A percentile compares a stretch with the other conserved stretches of the same genome.
These are phyloP conservation scores for Ploceus nigricollis DNA, from an alignment of 2,113 vertebrate species.

Conservation along the genomic window DNA sequence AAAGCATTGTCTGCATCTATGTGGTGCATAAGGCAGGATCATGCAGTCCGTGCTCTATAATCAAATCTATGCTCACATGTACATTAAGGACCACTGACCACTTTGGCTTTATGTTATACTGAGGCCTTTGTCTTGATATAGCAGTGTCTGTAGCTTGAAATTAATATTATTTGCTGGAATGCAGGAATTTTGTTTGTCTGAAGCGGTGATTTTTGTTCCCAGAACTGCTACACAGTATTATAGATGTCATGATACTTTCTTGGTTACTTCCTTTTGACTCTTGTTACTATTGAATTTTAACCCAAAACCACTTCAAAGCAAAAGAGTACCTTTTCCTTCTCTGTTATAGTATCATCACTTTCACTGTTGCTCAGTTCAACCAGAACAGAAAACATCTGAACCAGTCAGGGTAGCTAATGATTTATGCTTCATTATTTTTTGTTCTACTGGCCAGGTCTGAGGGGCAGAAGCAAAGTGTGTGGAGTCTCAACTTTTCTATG, in stretches of 20 bases:
- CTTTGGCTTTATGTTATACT: not conserved
- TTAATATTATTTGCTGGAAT: not conserved
- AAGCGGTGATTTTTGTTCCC: not conserved
- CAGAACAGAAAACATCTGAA: not conserved
- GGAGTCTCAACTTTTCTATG: fast-evolving
- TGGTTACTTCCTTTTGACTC: not conserved
- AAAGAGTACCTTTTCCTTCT: not conserved
- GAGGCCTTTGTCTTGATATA: not conserved
- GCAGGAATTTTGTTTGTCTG: not conserved
- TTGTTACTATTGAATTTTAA: not conserved
- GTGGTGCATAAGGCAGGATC: not conserved
- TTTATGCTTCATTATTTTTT: not conserved
- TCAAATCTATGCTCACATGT: not conserved
- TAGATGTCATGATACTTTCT: not conserved
- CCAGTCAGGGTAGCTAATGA: not conserved
- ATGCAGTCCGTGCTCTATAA: not conserved
- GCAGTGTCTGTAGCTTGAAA: not conserved
- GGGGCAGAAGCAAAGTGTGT: not conserved
- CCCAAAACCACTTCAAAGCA: not conserved
- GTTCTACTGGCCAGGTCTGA: not conserved
- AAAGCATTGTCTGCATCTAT: not conserved
- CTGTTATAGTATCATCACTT: not conserved
- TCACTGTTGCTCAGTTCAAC: not conserved
- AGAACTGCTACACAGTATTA: not conserved
- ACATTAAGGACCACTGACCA: not conserved